A percentile compares a stretch with the other conserved stretches of the same genome.
phyloP scores from a whole-genome alignment of 2,888 invertebrate genomes.

The Erynnis tages region DNA sequence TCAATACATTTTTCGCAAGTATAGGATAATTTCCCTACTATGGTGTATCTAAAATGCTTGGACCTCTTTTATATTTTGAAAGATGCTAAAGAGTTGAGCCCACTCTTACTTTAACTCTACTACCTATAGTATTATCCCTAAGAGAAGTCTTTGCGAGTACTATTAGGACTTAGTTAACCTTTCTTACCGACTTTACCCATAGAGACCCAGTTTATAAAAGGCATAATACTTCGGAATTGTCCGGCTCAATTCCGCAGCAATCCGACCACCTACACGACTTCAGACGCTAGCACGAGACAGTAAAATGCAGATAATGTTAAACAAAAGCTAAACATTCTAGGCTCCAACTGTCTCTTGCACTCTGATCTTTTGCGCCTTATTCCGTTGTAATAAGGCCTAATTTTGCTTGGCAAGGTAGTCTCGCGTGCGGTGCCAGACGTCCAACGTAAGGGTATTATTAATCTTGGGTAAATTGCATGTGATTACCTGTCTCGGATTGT shows the following conservation, averaged over 20 bases:
- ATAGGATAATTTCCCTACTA: too few species aligned
- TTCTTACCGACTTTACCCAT: constrained; percentile 5
- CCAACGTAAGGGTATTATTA: constrained; percentile 34
- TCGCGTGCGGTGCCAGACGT: constrained; percentile 30
- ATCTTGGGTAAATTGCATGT: constrained; percentile 41
- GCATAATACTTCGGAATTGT: constrained; percentile 32
- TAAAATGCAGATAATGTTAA: constrained; percentile 37
- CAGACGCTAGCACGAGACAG: constrained; percentile 35
- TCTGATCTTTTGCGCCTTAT: constrained; percentile 29
- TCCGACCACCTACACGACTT: constrained; percentile 38
- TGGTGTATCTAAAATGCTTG: too few species aligned
- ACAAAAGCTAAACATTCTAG: constrained; percentile 34
- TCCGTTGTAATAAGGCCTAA: constrained; percentile 22
- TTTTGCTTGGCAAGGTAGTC: background rate
- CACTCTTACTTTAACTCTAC: too few species aligned
- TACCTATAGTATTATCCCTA: too few species aligned
- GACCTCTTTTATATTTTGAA: too few species aligned
- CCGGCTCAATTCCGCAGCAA: constrained; percentile 32
- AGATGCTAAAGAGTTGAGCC: too few species aligned
- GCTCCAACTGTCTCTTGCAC: constrained; percentile 1
- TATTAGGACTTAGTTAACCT: background rate
- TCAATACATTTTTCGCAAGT: too few species aligned
- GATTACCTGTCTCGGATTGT: constrained; percentile 39
- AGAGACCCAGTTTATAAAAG: constrained; percentile 31
- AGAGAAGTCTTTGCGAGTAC: too few species aligned